Evolutionary conservation across 2,113 vertebrate species (phyloP), one percentile per base, ranked within the genome.

Genomic region (Microcebus tavaratra): DNA sequence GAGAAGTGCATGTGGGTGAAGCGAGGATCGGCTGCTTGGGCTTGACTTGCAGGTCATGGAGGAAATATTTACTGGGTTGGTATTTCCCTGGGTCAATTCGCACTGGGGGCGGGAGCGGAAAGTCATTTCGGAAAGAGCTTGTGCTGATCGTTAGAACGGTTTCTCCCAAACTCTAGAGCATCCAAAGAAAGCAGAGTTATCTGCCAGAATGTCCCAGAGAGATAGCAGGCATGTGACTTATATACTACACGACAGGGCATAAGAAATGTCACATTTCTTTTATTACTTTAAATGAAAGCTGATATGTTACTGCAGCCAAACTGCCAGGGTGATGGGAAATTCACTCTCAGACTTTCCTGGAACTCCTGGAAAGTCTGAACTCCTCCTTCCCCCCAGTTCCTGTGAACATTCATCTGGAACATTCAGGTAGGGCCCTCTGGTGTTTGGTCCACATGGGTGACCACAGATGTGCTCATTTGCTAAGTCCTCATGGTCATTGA

Each of bases 51-150:
- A 31, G 61, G 31, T 79, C 70, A n/a, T 83, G 67, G 89, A 96
- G 95, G 91, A 98, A 94, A 79, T 88, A 59, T 63, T 75, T 85
- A 59, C 76, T 25, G 31, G 80, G 31, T 1, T 96, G 94, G 68
- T 91, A 79, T 95, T 97, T 97, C 88, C 91, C 82, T 39, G 93
- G 63, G n/a, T 94, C 91, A 81, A 88, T 92, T 75, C 96, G 94
- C 90, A 53, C 36, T 5, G 45, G 42, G 25, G 61, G 61, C 55
- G 73, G 88, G 68, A 80, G 39, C 0, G 20, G 85, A 83, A 70
- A 68, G 73, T 75, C 79, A 93, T 70, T 90, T 75, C 79, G 95
- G 57, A 95, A 79, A 79, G 59, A 75, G 42, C 45, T 61, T 87
- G 36, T 68, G 83, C 45, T 86, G 88, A 91, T 75, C 61, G 82